Base-by-base conservation (phyloP, 1,140 invertebrate species). In the Mycetomoellerius zeteki region DNA sequence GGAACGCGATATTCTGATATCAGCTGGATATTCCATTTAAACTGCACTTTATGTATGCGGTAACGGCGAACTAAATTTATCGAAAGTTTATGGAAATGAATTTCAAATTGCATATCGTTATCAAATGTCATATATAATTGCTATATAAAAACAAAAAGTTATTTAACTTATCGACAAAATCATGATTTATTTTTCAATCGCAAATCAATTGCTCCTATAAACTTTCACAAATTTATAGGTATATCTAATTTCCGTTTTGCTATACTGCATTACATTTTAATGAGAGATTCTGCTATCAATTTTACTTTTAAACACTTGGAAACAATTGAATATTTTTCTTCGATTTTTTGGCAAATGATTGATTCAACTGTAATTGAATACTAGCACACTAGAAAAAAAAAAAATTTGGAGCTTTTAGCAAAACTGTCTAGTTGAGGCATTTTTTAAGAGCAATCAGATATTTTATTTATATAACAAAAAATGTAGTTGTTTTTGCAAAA, bases 151-250 rank as follows among this genome's bases (percentile, higher is more conserved):
- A 37, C 3, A 56, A 56, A 67, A 50, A 58, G 14, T 58, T 58
- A 58, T 21, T 75, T n/a, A 8, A 33, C 5, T 5, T 27, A 24
- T 16, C 10, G 19, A 21, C 4, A 6, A 60, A 43, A n/a, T 67
- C 3, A 7, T 54, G 6, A 81, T 56, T 56, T 43, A 19, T 37
- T 2, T 80, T 69, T 69, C 16, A 54, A 71, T 69, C n/a, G n/a
- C 24, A 2, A 56, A 52, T 54, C 62, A 54, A 81, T 71, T 10
- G 8, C 27, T 43, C 21, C 10, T 12, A 7, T 27, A n/a, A 3
- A 16, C 19, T 37, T 43, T 71, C 10, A 47, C 21, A 58, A 71
- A 81, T 37, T 21, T 60, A 50, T 67, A 27, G 58, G n/a, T 19
- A 19, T 10, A n/a, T n/a, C n/a, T n/a, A 56, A 21, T 24, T 33